These are phyloP conservation scores for Vireo altiloquus DNA, from an alignment of 2,113 vertebrate species.

Conservation along the genomic window DNA sequence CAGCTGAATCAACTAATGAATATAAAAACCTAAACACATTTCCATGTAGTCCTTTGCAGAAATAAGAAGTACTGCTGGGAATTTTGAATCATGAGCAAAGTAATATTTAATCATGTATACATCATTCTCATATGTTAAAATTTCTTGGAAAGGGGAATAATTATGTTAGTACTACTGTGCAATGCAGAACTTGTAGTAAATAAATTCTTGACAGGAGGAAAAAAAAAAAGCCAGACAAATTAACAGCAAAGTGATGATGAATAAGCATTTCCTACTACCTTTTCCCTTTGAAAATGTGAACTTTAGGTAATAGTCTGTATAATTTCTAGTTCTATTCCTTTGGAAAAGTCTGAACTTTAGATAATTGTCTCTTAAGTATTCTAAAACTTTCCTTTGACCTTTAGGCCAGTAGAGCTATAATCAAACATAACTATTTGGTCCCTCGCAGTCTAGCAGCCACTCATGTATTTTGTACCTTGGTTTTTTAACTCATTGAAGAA, in stretches of 20 bases:
- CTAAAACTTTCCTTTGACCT: slow-evolving; percentile 66
- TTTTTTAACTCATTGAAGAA: slow-evolving; percentile 18
- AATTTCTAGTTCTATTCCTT: slow-evolving; percentile 55
- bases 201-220: not conserved
- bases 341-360: slow-evolving; percentile 69
- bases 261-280: not conserved
- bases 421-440: slow-evolving; percentile 35
- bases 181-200: not conserved
- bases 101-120: not conserved
- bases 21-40: not conserved
- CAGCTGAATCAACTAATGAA: not conserved
- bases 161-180: not conserved
- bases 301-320: slow-evolving; percentile 65
- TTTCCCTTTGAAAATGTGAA: slow-evolving; percentile 53
- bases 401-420: slow-evolving; percentile 46
- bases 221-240: not conserved
- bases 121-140: not conserved
- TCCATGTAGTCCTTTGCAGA: not conserved
- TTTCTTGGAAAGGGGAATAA: not conserved
- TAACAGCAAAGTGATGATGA: slow-evolving; percentile 10
- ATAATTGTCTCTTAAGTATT: slow-evolving; percentile 67
- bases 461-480: not conserved
- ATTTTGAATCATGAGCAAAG: not conserved
- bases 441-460: not conserved
- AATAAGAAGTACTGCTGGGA: not conserved